Conservation (phyloP, 2,888 invertebrate genomes). For the Phortica okadai region DNA sequence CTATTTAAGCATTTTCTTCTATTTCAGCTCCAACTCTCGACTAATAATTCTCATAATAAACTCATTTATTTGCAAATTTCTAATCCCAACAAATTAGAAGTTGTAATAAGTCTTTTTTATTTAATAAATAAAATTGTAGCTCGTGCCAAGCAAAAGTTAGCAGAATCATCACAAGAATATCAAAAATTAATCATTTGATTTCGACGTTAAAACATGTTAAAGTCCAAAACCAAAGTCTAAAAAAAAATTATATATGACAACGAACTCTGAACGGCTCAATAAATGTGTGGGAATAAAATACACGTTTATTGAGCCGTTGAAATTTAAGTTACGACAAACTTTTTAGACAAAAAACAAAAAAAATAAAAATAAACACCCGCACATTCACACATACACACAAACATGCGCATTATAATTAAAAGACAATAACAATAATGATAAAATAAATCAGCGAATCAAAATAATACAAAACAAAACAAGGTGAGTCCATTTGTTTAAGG, state of each 20-base stretch:
- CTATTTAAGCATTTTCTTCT: no score
- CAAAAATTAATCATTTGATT: constrained; percentile 1
- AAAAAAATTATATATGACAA: constrained; percentile 4
- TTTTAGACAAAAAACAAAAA: background rate
- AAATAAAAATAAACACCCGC: no score
- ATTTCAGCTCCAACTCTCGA: no score
- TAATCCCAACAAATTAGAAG: no score
- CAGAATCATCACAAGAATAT: background rate
- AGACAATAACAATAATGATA: constrained; percentile 60
- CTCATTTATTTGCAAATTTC: no score
- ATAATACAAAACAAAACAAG: constrained; percentile 9
- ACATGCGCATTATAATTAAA: constrained; percentile 66
- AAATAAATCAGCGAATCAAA: background rate
- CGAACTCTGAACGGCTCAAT: background rate
- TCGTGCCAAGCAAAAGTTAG: background rate
- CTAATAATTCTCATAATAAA: no score
- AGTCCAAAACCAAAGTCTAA: background rate
- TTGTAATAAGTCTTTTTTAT: no score
- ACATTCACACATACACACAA: constrained; percentile 37
- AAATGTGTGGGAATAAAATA: background rate
- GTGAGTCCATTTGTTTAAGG: constrained; percentile 38
- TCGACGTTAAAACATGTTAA: constrained; percentile 1
- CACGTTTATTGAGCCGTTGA: background rate
- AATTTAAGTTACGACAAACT: background rate
- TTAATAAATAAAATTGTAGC: background rate